Conservation (phyloP, 92 coral and sea anemone genomes). For the Parazoanthus atlanticus region DNA sequence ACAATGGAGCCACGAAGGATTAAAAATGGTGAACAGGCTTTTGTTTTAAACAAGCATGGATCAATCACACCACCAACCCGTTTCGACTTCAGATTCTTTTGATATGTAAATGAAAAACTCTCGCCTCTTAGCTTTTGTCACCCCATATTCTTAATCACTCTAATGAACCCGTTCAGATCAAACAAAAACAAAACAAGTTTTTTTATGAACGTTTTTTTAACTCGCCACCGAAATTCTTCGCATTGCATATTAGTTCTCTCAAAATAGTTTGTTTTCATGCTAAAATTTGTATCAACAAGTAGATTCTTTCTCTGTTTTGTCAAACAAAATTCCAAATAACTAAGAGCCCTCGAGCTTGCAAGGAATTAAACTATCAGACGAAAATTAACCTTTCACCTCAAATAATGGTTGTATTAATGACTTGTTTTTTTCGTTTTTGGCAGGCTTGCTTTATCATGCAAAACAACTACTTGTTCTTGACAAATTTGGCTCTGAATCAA, state of each 20-base stretch:
- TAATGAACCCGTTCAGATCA: neutral
- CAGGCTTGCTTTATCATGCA: conserved; percentile 18
- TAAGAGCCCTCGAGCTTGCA: neutral
- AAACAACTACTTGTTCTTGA: neutral
- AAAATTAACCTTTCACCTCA: conserved; percentile 25
- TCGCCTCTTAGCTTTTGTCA: neutral
- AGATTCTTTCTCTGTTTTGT: neutral
- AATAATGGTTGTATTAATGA: neutral
- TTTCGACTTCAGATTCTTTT: conserved; percentile 21
- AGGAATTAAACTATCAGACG: neutral
- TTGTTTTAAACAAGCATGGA: conserved; percentile 16
- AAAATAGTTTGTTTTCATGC: neutral
- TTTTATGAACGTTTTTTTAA: neutral
- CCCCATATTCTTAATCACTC: conserved; percentile 5
- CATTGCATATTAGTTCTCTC: neutral
- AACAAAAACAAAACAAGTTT: neutral
- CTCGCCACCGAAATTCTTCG: neutral
- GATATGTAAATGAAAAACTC: conserved; percentile 20
- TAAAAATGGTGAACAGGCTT: neutral
- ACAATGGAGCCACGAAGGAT: neutral
- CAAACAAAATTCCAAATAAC: neutral
- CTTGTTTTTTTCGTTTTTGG: conserved; percentile 23
- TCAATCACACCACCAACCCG: neutral
- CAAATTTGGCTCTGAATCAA: conserved; percentile 26
- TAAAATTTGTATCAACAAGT: neutral